phyloP scores from a whole-genome alignment of 37 sponge, comb jelly and placozoan genomes.

The Mnemiopsis leidyi region DNA sequence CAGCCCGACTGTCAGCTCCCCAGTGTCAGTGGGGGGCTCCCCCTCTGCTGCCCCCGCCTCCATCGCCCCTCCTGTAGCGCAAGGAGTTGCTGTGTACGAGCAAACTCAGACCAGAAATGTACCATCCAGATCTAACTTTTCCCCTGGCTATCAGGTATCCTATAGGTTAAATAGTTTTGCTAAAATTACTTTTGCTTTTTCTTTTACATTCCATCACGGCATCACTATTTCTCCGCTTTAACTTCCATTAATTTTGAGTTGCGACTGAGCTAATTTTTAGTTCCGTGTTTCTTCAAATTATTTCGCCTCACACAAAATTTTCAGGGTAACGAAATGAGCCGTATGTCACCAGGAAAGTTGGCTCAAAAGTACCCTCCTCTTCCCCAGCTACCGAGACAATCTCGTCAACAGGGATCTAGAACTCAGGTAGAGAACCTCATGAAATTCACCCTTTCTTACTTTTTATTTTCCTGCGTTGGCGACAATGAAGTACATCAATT shows the following conservation, averaged over 20 bases:
- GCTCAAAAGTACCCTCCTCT: constrained; percentile 14
- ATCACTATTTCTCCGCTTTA: no score
- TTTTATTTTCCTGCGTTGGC: no score
- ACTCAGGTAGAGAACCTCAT: neutral
- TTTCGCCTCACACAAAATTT: no score
- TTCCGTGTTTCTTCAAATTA: no score
- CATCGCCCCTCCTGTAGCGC: neutral
- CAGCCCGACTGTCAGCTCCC: neutral
- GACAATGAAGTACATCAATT: no score
- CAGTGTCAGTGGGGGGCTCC: neutral
- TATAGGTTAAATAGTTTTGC: no score
- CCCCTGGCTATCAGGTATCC: neutral
- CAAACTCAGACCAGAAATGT: neutral
- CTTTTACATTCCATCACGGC: no score
- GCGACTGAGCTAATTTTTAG: no score
- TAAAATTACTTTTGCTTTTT: no score
- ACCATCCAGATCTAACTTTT: neutral
- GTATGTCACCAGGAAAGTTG: neutral
- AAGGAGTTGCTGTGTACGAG: neutral
- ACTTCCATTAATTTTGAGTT: no score
- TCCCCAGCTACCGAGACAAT: neutral
- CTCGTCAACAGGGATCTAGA: neutral
- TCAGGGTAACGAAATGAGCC: neutral
- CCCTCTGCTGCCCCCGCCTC: neutral
- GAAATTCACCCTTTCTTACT: no score